phyloP scores from a whole-genome alignment of 2,113 vertebrate species.

The Aegithalos caudatus region DNA sequence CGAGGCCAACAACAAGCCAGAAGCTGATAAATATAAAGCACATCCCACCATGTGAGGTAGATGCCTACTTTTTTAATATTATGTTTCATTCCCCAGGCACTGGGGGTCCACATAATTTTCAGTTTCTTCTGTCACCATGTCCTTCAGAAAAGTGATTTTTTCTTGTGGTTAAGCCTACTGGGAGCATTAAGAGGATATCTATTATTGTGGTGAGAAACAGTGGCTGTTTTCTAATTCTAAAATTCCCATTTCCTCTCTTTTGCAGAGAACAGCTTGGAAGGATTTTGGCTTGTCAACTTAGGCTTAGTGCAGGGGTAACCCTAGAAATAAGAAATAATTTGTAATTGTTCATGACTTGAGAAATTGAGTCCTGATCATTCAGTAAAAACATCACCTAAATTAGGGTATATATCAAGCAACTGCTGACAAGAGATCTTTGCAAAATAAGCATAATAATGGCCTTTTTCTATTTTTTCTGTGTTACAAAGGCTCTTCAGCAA shows the following conservation, averaged over 20 bases:
- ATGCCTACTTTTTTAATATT: neutral
- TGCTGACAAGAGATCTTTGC: neutral
- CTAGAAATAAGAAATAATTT: neutral
- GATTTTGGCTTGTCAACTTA: neutral
- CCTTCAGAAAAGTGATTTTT: neutral
- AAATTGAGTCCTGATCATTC: neutral
- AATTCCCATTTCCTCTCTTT: neutral
- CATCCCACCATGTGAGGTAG: neutral
- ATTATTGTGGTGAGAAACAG: neutral
- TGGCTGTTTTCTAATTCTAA: neutral
- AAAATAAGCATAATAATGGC: neutral
- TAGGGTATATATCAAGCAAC: neutral
- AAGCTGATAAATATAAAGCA: slow-evolving; percentile 17
- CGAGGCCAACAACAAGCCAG: neutral
- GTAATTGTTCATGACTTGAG: neutral
- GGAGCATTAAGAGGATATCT: neutral
- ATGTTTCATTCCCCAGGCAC: neutral
- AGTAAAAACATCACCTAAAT: neutral
- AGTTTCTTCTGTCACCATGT: neutral
- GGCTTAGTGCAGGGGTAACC: neutral
- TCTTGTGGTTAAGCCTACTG: neutral
- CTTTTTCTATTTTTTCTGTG: neutral
- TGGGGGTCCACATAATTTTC: neutral
- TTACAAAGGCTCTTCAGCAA: neutral
- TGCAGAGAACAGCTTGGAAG: neutral